Base-by-base conservation (phyloP, 1,140 invertebrate genomes). In the Thaumetopoea pityocampa region DNA sequence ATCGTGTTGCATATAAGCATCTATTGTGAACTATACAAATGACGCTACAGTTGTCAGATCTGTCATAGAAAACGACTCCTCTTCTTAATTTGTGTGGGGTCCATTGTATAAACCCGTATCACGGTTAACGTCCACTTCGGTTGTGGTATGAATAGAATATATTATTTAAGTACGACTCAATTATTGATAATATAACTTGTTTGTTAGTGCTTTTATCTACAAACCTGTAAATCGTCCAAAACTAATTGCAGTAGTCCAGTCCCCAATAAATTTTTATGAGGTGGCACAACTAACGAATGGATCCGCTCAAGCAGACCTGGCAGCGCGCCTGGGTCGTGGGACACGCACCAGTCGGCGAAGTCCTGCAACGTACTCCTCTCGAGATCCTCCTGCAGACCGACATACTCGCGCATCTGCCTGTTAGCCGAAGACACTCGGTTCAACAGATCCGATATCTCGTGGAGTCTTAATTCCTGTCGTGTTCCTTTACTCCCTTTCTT, bases 331-430 rank as follows among this genome's bases (percentile, higher is more conserved):
- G 87, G 66, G 44, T 87, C 87, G 23, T 91, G 89, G 0, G 90
- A 90, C 0, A 93, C 88, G 3, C 89, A 89, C 62, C 85, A 88
- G 22, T 80, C 76, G 0, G 92, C 91, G 51, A 93, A 93, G 51
- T 90, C 88, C 52, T 91, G 73, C 14, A 93, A 54, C 0, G 92
- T 94, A 23, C 79, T 83, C 18, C 70, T 67, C 61, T 93, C 92
- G 18, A 89, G 81, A 16, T 87, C 71, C 19, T 80, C 82, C 30
- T 86, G 74, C 6, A 85, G 22, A 0, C 59, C 35, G 18, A 86
- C 73, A 57, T 91, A 92, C 11, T 82, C 70, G 3, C 85, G 32
- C 85, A 91, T 91, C 45, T 84, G 67, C 0, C 79, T 52, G 36
- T 90, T 88, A 0, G 86, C 78, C 1, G 85, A 83, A 0, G 88